Conservation (phyloP, 1,140 invertebrate genomes). For the Dreissena polymorpha region DNA sequence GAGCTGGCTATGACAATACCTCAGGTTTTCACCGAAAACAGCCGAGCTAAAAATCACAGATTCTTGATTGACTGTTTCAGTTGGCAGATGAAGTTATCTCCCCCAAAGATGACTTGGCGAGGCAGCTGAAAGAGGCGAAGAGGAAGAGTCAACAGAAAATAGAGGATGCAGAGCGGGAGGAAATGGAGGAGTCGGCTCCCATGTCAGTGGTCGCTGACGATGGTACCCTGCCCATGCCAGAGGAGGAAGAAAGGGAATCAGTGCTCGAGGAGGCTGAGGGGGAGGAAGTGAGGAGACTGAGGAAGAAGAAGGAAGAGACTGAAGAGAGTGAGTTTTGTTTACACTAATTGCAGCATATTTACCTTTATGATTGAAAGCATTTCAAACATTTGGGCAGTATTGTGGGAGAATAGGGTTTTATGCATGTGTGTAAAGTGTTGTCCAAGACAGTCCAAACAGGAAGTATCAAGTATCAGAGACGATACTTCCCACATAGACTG, state of each 20-base stretch:
- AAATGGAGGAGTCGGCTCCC: slow-evolving; percentile 34
- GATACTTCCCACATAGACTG: no score
- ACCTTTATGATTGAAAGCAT: no score
- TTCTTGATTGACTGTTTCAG: neutral
- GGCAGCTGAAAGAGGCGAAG: slow-evolving; percentile 63
- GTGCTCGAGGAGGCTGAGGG: slow-evolving; percentile 26
- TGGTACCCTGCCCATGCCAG: slow-evolving; percentile 61
- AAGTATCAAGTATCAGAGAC: no score
- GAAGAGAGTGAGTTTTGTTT: slow-evolving; percentile 45
- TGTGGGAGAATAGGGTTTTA: no score
- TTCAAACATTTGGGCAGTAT: no score
- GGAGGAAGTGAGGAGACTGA: slow-evolving; percentile 42
- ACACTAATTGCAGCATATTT: no score
- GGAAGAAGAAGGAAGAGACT: slow-evolving; percentile 43
- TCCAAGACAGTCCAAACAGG: no score
- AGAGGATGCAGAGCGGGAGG: slow-evolving; percentile 60
- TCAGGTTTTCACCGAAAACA: no score
- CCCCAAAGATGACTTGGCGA: slow-evolving; percentile 67
- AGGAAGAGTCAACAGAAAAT: slow-evolving; percentile 63
- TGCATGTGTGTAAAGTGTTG: no score
- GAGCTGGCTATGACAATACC: no score
- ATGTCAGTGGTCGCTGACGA: slow-evolving; percentile 54
- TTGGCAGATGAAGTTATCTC: slow-evolving; percentile 46
- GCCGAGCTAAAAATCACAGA: no score
- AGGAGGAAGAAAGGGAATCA: slow-evolving; percentile 31